Evolutionary conservation across 1,140 invertebrate species (phyloP).

Genomic region (Dinoponera quadriceps): DNA sequence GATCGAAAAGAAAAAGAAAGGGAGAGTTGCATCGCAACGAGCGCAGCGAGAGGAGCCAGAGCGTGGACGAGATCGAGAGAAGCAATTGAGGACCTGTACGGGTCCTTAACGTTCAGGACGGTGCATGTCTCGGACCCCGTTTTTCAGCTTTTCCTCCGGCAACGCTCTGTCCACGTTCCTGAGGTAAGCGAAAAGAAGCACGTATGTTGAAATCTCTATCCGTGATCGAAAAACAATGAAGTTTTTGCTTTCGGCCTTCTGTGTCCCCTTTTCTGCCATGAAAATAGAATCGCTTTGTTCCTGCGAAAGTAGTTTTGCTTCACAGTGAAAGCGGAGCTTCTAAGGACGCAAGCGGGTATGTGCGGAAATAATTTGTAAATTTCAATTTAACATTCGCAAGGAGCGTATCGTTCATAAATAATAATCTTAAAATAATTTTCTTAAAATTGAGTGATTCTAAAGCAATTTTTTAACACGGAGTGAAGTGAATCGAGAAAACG

Average conservation of each 20-base stretch:
- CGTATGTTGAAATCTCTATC: not conserved
- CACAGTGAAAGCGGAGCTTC: not conserved
- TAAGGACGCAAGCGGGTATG: too few relatives aligned
- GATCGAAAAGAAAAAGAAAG: not conserved
- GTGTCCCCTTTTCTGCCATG: not conserved
- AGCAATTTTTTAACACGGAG: not conserved
- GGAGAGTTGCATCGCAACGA: conserved; percentile 24
- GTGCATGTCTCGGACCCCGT: conserved; percentile 74
- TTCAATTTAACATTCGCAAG: not conserved
- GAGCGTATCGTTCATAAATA: not conserved
- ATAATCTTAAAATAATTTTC: not conserved
- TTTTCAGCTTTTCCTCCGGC: conserved; percentile 68
- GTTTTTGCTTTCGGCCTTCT: not conserved
- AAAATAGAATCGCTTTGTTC: not conserved
- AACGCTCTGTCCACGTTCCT: conserved; percentile 74
- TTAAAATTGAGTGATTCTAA: not conserved
- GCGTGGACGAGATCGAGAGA: conserved; percentile 45
- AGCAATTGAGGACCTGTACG: conserved; percentile 67
- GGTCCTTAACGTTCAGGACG: conserved; percentile 69
- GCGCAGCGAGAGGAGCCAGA: conserved; percentile 28
- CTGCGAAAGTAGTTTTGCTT: not conserved
- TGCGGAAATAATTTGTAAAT: not conserved
- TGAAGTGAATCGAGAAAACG: not conserved
- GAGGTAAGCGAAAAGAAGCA: conserved; percentile 62
- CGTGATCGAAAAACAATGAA: not conserved